Evolutionary conservation across 2,888 invertebrate genomes (phyloP).

Genomic region (Mesorhabditis belari): DNA sequence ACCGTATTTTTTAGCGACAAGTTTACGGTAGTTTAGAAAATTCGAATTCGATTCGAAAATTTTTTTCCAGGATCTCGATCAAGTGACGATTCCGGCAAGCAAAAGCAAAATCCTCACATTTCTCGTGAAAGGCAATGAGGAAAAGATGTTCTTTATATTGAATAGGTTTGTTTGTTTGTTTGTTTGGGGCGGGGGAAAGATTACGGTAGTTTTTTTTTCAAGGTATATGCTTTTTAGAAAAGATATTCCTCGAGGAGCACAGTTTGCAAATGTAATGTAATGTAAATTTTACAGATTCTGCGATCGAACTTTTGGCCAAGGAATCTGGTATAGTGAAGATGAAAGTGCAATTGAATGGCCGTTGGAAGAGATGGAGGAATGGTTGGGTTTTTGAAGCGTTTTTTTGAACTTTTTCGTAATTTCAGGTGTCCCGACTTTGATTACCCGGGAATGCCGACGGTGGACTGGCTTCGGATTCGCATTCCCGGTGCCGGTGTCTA

Average conservation of each 20-base stretch:
- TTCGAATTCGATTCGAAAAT: no score
- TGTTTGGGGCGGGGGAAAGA: no score
- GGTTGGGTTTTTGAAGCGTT: conserved; percentile 1
- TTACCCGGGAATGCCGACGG: conserved; percentile 42
- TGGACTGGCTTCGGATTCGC: conserved; percentile 26
- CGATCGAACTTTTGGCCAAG: conserved; percentile 40
- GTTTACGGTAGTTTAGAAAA: no score
- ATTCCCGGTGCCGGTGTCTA: conserved; percentile 30
- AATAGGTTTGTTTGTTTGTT: conserved; percentile 20
- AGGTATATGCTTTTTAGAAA: no score
- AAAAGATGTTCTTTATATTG: conserved; percentile 25
- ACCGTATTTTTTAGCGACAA: no score
- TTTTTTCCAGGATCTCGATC: conserved; percentile 11
- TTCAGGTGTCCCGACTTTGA: conserved; percentile 27
- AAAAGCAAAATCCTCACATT: conserved; percentile 25
- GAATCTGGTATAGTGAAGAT: conserved; percentile 25
- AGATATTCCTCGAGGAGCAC: no score
- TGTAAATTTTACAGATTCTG: conserved; percentile 18
- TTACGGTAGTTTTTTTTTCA: not conserved
- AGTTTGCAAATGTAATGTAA: no score
- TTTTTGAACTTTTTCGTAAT: not conserved
- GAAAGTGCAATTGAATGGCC: conserved; percentile 8
- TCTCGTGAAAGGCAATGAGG: conserved; percentile 14
- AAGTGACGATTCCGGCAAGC: conserved; percentile 26
- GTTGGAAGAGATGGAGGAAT: conserved; percentile 25